Conservation (phyloP, 2,888 invertebrate genomes). For the Brassicogethes aeneus region DNA sequence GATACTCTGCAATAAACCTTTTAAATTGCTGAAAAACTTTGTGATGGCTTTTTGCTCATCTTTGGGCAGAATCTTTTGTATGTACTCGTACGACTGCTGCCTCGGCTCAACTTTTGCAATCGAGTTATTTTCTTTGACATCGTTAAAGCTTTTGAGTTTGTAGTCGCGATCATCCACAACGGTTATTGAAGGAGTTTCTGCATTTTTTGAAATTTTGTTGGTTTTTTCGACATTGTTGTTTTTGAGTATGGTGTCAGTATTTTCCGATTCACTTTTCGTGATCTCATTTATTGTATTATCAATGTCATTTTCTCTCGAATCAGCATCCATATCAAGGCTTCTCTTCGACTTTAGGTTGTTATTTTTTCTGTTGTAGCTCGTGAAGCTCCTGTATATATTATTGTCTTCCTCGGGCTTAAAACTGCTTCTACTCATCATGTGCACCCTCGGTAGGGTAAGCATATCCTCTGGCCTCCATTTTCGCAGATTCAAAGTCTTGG, state of each 20-base stretch:
- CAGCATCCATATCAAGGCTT: slow-evolving; percentile 11
- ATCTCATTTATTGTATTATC: slow-evolving; percentile 20
- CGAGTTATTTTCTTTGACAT: slow-evolving; percentile 3
- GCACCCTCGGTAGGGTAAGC: slow-evolving; percentile 12
- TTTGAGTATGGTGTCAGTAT: slow-evolving; percentile 10
- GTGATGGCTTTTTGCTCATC: slow-evolving; percentile 7
- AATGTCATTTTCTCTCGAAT: slow-evolving; percentile 20
- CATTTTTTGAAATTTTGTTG: slow-evolving; percentile 6
- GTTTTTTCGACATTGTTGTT: slow-evolving; percentile 18
- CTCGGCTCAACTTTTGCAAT: neutral
- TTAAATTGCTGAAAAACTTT: slow-evolving; percentile 8
- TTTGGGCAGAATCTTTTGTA: slow-evolving; percentile 10
- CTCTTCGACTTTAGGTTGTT: slow-evolving; percentile 11
- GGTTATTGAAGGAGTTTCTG: slow-evolving; percentile 7
- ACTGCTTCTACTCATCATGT: slow-evolving; percentile 2
- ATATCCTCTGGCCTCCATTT: slow-evolving; percentile 24
- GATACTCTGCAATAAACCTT: slow-evolving; percentile 10
- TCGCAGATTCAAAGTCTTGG: slow-evolving; percentile 17
- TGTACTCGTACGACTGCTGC: slow-evolving; percentile 3
- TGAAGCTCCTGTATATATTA: neutral
- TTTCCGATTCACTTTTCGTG: slow-evolving; percentile 13
- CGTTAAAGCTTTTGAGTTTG: slow-evolving; percentile 5
- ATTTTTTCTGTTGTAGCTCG: slow-evolving; percentile 3
- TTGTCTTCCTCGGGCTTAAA: neutral
- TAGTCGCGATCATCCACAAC: slow-evolving; percentile 3